phyloP scores from a whole-genome alignment of 2,113 vertebrate species.

The Oryctolagus cuniculus region mOryCun1.1 NC_091436.1:94033501-94034000 shows the following conservation, averaged over 20 bases:
- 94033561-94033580: no score
- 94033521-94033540: no score
- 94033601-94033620: no score
- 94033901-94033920: constrained; percentile 61
- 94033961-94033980: background rate
- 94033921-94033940: constrained; percentile 59
- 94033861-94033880: constrained; percentile 4
- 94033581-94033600: no score
- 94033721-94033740: background rate
- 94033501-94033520: no score
- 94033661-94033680: background rate
- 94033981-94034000: background rate
- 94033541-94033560: no score
- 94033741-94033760: no score
- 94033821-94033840: background rate
- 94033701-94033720: background rate
- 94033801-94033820: no score
- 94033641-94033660: no score
- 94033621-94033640: no score
- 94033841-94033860: background rate
- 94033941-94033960: constrained; percentile 73
- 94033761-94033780: no score
- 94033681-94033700: constrained; percentile 27
- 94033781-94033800: no score
- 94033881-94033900: background rate